Evolutionary conservation across 2,888 invertebrate species (phyloP), one percentile per base, ranked within the genome.

Genomic region (Nephrocerus scutellatus): DNA sequence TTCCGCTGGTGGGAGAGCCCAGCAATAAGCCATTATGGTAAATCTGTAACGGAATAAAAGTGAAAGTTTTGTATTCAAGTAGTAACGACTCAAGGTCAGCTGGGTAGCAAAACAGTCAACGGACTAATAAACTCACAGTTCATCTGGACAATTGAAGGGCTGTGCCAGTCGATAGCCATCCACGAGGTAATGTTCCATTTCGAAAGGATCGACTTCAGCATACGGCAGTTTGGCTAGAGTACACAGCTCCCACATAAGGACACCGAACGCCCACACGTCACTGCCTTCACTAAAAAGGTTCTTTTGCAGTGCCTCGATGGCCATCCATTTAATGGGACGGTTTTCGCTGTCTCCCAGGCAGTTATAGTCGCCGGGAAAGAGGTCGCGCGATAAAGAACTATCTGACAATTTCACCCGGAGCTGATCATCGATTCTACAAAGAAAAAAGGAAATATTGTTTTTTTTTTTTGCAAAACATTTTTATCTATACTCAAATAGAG

Each of bases 211-310:
- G 30, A 96, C 79, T 61, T 95, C 92, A 10, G 82, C 78, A 59
- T 91, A 84, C 1, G 95, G 96, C 57, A 90, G 81, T 48, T 89
- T 85, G 3, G 88, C 92, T 54, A 91, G 71, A 4, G 93, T 93
- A 49, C 88, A 81, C 59, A 95, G 70, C 70, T 95, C 95, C 95
- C 95, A 95, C 47, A 95, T 72, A 8, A 89, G 77, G 34, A 95
- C 86, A n/a, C 93, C 95, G 68, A 91, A 85, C 5, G 91, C 83
- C 95, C 95, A 95, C 83, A 92, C 87, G 72, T 96, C 95, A 36
- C 90, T 86, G 39, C 89, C 83, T 32, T 83, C 81, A 43, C 84
- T 82, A 63, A 86, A 92, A 59, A 84, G 80, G 55, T 83, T 80
- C 57, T 84, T 82, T 39, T 84, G 74, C 43, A 91, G 70, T 21